phyloP scores from a whole-genome alignment of 2,113 vertebrate species.

The Syngnathus floridae region DNA sequence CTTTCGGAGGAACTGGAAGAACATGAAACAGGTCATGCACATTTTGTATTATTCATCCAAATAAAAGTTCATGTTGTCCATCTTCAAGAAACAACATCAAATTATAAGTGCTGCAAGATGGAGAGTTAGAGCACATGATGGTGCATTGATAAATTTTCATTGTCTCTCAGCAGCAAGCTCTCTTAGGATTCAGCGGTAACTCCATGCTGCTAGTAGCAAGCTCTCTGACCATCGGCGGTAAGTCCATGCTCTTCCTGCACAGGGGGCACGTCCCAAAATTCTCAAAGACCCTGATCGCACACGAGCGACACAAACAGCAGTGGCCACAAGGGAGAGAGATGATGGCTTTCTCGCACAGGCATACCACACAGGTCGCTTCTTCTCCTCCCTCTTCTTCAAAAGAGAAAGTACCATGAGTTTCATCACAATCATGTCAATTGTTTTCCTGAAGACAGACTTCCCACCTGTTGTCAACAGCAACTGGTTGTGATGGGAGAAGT shows the following conservation, averaged over 20 bases:
- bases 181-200: too few species aligned
- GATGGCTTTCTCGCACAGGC: slow-evolving; percentile 26
- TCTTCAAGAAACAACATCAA: background rate
- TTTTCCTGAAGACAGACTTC: background rate
- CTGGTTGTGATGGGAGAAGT: background rate
- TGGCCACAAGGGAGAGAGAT: slow-evolving; percentile 59
- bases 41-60: background rate
- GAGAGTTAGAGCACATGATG: too few species aligned
- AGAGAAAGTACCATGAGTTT: background rate
- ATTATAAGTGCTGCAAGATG: too few species aligned
- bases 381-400: slow-evolving; percentile 3
- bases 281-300: slow-evolving; percentile 15
- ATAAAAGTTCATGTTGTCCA: background rate
- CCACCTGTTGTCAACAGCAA: slow-evolving; percentile 21
- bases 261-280: slow-evolving; percentile 63
- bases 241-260: slow-evolving; percentile 46
- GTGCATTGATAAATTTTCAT: too few species aligned
- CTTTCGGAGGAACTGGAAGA: background rate
- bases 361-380: slow-evolving; percentile 55
- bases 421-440: background rate
- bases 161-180: background rate
- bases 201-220: background rate
- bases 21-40: background rate
- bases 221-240: rapidly evolving
- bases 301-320: slow-evolving; percentile 55